Conservation (phyloP, 2,113 vertebrate genomes). For the Aphyosemion australe region DNA sequence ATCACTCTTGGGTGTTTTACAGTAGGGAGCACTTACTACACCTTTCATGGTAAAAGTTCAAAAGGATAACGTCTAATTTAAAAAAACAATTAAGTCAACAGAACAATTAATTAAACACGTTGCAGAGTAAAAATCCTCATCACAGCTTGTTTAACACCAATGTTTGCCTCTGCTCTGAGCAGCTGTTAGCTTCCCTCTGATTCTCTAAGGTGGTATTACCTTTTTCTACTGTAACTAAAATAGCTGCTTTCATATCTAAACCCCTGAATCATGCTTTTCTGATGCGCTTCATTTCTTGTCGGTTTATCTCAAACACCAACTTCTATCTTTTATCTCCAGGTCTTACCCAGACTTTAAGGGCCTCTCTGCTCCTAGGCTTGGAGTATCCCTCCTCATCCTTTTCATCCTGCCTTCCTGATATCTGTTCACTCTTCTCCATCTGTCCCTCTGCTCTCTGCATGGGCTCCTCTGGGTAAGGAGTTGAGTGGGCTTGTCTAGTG, state of each 20-base stretch:
- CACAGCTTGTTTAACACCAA: not conserved
- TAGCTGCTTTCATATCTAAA: too few species aligned
- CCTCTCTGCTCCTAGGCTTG: slow-evolving; percentile 41
- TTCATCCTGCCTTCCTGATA: slow-evolving; percentile 60
- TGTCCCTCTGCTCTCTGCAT: slow-evolving; percentile 60
- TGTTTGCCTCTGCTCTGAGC: not conserved
- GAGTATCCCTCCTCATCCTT: slow-evolving; percentile 62
- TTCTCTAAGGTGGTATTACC: too few species aligned
- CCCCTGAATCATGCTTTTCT: too few species aligned
- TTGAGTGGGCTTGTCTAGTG: slow-evolving; percentile 77
- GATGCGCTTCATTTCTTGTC: not conserved
- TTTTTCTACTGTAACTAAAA: too few species aligned
- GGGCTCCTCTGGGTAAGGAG: slow-evolving; percentile 72
- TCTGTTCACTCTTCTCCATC: slow-evolving; percentile 56
- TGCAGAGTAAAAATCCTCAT: too few species aligned
- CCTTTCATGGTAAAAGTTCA: too few species aligned
- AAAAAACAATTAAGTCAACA: too few species aligned
- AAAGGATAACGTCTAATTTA: too few species aligned
- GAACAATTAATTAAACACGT: too few species aligned
- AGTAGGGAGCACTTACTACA: too few species aligned
- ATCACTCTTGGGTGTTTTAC: too few species aligned
- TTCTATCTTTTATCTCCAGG: slow-evolving; percentile 38
- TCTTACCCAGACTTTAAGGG: slow-evolving; percentile 24
- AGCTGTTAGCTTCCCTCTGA: too few species aligned
- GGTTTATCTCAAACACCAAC: slow-evolving; percentile 26